Evolutionary conservation across 2,888 invertebrate species (phyloP).

Genomic region (Odontocerum albicorne): DNA sequence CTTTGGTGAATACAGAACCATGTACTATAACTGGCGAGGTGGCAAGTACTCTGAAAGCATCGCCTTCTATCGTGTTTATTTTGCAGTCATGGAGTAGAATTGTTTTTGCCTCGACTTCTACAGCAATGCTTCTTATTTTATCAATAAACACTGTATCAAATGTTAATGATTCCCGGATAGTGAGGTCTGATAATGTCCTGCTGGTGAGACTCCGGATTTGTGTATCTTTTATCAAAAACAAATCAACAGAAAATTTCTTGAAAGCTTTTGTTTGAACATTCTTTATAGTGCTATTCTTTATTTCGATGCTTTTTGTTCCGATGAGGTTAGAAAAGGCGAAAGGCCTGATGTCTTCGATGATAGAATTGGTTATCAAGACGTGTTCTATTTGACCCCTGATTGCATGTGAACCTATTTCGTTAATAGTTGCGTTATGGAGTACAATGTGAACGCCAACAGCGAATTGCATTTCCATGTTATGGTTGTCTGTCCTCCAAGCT

Average conservation of each 20-base stretch:
- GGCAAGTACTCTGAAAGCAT: conserved; percentile 64
- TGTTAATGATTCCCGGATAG: conserved; percentile 65
- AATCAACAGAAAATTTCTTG: conserved; percentile 73
- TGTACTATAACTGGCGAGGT: conserved; percentile 66
- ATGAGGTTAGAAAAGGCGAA: conserved; percentile 76
- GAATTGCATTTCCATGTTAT: no score
- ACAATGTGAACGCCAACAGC: conserved; percentile 56
- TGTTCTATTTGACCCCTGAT: conserved; percentile 73
- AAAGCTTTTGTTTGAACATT: conserved; percentile 72
- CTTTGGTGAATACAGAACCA: conserved; percentile 62
- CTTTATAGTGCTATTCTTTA: conserved; percentile 62
- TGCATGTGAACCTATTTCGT: conserved; percentile 60
- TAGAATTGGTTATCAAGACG: conserved; percentile 64
- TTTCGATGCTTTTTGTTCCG: conserved; percentile 63
- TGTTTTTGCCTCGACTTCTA: conserved; percentile 62
- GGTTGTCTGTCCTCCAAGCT: conserved; percentile 62
- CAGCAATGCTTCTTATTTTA: conserved; percentile 66
- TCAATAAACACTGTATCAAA: conserved; percentile 67
- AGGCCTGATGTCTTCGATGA: conserved; percentile 63
- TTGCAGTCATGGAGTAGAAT: conserved; percentile 63
- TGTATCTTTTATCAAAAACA: conserved; percentile 65
- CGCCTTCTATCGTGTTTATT: conserved; percentile 63
- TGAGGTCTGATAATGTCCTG: conserved; percentile 72
- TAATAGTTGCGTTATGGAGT: conserved; percentile 55
- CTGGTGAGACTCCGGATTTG: conserved; percentile 65